Base-by-base conservation (phyloP, 1,140 invertebrate genomes). In the Paramacrobiotus metropolitanus region DNA sequence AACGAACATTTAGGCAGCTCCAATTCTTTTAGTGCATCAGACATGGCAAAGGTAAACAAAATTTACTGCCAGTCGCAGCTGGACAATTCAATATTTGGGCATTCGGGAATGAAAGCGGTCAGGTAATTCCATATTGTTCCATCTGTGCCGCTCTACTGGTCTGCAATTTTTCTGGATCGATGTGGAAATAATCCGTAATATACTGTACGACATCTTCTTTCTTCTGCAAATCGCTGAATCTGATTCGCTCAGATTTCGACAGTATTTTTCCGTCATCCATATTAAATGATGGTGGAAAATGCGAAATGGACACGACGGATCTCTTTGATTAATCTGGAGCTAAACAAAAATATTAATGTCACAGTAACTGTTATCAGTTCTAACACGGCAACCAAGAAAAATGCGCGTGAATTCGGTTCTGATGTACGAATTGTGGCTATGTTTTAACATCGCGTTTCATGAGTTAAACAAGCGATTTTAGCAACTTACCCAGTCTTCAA, bases 201-300 rank as follows among this genome's bases (percentile, higher is more conserved):
- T 20, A 55, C 15, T 55, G 15, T 15, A 55, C 48, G 4, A 55
- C 48, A 20, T 55, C 4, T 55, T 55, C 48, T 24, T 55, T 55
- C 15, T 15, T 55, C 9, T 15, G 15, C 15, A 20, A 55, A 28
- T 55, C 78, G 75, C 92, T 93, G 69, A 92, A 90, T 59, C 81
- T 71, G 64, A 78, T 70, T 65, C 83, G 80, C 67, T 86, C 78
- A 59, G 77, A 71, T 65, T 80, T 83, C 2, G 79, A 75, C 64
- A 91, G 74, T 44, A 83, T 68, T 72, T 83, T 70, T 89, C 85
- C 65, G 87, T 73, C 91, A 95, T 95, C 69, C 89, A 91, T 48
- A 87, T 85, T 60, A 94, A 77, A 75, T 94, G 90, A 71, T 92
- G 87, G 74, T 94, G 90, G 68, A 93, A 88, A 69, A 78, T 82